Evolutionary conservation across 2,888 invertebrate genomes (phyloP), one percentile per base, ranked within the genome.

Genomic region (Ephialtes manifestator): DNA sequence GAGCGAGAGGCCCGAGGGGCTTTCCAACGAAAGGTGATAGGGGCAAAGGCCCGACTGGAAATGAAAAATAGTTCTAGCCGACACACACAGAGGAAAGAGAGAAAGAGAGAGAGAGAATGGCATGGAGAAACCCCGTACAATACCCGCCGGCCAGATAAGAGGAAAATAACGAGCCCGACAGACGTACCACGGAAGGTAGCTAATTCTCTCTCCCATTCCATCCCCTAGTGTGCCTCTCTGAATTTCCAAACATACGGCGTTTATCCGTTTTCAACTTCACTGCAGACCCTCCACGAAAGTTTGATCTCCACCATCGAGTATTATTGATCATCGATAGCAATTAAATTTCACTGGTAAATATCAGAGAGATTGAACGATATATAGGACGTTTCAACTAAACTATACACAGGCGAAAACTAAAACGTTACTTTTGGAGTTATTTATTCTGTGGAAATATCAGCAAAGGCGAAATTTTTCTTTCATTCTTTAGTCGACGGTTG

Each of bases 91-190:
- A 71, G 82, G 55, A 39, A 75, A 24, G n/a, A 71, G 39, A 35
- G 55, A 15, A 43, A 39, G 18, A 11, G 39, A 55, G 53, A 68
- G 51, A 43, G 55, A 15, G 11, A 55, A 35, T n/a, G 28, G 43
- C 11, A 65, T 39, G 24, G 60, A 48, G 78, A 46, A 89, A 89
- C 87, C 84, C 85, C 67, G 68, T 68, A 55, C 85, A 72, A 85
- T 85, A 74, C 81, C 78, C 77, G 84, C 72, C 74, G 46, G 46
- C 35, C 63, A 55, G 55, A 91, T 90, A 91, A 91, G 90, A 88
- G 90, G 75, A 87, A 89, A 91, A 91, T 91, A 90, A 91, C 90
- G 91, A 91, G 90, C 88, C 87, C 86, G 86, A 87, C 88, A 85
- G 89, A 86, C 87, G 86, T 85, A 87, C 82, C 39, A 87, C 74